Percentiles rank a stretch among this genome's conserved stretches.
Conservation (phyloP, 2,113 vertebrate species). For the Alouatta palliata region DNA sequence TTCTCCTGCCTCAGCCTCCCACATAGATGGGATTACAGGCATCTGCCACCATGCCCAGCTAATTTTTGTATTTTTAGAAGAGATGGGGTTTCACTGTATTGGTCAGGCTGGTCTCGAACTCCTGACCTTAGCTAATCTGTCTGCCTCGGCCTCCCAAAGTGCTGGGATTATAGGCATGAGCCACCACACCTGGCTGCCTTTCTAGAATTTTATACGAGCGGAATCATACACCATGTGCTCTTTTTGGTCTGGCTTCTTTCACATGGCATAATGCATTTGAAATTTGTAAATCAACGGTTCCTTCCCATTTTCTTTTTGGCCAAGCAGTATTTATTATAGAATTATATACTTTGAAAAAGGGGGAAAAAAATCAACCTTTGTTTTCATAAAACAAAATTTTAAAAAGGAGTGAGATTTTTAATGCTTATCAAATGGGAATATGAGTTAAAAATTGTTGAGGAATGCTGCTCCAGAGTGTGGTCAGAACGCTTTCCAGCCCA, state of each 20-base stretch:
- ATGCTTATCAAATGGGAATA: background rate
- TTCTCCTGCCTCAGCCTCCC: no score
- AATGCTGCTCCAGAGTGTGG: background rate
- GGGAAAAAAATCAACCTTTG: background rate
- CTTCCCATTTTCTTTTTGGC: background rate
- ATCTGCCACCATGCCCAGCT: no score
- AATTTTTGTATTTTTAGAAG: no score
- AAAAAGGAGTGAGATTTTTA: background rate
- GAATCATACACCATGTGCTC: rapidly evolving
- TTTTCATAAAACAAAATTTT: background rate
- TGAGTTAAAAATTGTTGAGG: background rate
- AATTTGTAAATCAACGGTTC: background rate
- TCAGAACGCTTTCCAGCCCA: background rate
- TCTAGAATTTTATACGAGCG: background rate
- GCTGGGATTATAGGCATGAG: no score
- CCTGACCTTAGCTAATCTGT: no score
- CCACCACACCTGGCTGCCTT: background rate
- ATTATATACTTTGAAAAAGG: background rate
- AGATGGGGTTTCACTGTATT: no score
- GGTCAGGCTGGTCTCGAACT: no score
- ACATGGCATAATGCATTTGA: background rate
- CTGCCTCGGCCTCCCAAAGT: no score
- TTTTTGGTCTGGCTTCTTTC: background rate
- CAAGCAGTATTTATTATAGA: background rate
- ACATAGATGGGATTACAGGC: no score